Evolutionary conservation across 2,113 vertebrate species (phyloP), one percentile per base, ranked within the genome.

Genomic region (Laticauda laticaudata): DNA sequence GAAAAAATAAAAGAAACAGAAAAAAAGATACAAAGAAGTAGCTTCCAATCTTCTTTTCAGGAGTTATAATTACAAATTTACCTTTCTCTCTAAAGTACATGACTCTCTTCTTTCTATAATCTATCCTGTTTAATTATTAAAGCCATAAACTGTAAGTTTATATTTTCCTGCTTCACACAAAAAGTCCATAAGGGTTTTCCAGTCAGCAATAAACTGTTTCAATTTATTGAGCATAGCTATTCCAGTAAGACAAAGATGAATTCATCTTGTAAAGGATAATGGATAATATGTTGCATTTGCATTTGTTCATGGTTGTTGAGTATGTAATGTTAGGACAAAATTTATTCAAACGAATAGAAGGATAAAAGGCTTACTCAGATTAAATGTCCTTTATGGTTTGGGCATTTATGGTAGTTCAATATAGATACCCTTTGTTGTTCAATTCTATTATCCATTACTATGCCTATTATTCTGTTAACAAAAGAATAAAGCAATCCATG

Each of bases 241-340:
- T 23, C 54, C 29, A 91, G 61, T 48, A 89, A 93, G 43, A 18
- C 23, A 94, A 92, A 3, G 93, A 86, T 57, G 92, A 61, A 93
- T 86, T 91, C 51, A 51, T 86, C 18, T 0, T 90, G 69, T 45
- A 86, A 90, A 59, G 23, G 8, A 26, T 88, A 93, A 91, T 24
- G 92, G 11, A 86, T 91, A 29, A 48, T 81, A 59, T 53, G 24
- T 85, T 88, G 75, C 48, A 61, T 59, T 59, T 87, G 61, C 29
- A 91, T 93, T 91, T 91, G 54, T 89, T 91, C 64, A n/a, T 55
- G 89, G 24, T 55, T 89, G 45, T 39, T 0, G 20, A 29, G 5
- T 89, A 7, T 4, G 89, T 92, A 91, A 92, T 24, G 0, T 34
- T 51, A 48, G 12, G 14, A 91, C 64, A 94, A 92, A 92, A 87